Base-by-base conservation (phyloP, 2,797 vertebrate species). In the Enoplosus armatus region DNA sequence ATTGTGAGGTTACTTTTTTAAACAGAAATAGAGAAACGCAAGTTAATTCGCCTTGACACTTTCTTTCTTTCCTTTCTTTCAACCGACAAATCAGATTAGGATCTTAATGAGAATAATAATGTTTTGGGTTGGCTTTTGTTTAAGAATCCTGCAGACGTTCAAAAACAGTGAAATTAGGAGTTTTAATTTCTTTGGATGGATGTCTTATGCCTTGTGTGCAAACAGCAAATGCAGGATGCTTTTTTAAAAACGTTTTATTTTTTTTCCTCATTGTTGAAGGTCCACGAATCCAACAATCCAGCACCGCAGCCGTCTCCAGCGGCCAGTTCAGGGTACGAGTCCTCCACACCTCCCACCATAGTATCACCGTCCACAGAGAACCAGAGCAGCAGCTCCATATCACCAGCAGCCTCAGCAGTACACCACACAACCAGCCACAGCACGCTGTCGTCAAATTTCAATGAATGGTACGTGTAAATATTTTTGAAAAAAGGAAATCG, bases 381-480 rank as follows among this genome's bases (percentile, higher is more conserved):
- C 96, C 97, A 97, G 95, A 97, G 96, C 94, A 96, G 96, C 95
- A 98, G 96, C 94, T 98, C 98, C 94, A 97, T 99, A 97, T 99
- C 98, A 92, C 97, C 98, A 86, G 96, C 98, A 85, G 97, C 97
- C 79, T 97, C 98, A 83, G 97, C 97, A 93, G 97, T 98, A 47
- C 98, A 99, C 94, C 98, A 99, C 96, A 97, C 97, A 92, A 96
- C 96, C 94, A 97, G 96, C 95, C 98, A 99, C 97, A 96, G 97
- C 96, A 96, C 98, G 94, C 97, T 99, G 94, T 97, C 98, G 93
- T 99, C 98, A 96, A 99, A 99, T 97, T 99, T 99, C 97, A 99
- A 99, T 96, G 98, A 99, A 98, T 99, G 98, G 98, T 99, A 99
- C 96, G 98, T 99, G 96, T 99, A 98, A 98, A 98, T 94, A 93